Evolutionary conservation across 2,113 vertebrate species (phyloP).

Genomic region (Nibea coibor): DNA sequence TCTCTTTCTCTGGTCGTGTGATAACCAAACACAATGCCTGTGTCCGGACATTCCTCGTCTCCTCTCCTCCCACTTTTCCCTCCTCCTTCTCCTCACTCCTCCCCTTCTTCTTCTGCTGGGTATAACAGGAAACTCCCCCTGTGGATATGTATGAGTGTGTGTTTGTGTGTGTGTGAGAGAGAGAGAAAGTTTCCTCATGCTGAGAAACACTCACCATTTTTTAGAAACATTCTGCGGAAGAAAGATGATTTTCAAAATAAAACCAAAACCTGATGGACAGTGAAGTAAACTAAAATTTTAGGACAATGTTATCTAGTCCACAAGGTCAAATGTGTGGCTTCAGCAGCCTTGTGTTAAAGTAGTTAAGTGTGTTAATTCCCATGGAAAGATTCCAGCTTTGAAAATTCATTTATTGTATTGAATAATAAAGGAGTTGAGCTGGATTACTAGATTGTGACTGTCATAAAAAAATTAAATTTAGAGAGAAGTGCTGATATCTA

Average conservation of each 20-base stretch:
- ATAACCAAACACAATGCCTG: constrained; percentile 53
- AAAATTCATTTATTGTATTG: too few relatives aligned
- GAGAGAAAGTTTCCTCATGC: constrained; percentile 4
- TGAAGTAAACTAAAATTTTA: too few relatives aligned
- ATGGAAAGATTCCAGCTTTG: too few relatives aligned
- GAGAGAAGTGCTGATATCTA: too few relatives aligned
- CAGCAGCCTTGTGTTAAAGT: too few relatives aligned
- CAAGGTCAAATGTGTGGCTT: too few relatives aligned
- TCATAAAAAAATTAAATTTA: too few relatives aligned
- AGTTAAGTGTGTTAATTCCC: too few relatives aligned
- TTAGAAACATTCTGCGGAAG: neutral
- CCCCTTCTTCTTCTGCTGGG: constrained; percentile 30
- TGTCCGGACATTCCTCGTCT: constrained; percentile 61
- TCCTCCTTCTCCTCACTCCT: constrained; percentile 47
- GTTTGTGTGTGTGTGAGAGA: constrained; percentile 1
- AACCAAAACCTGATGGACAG: too few relatives aligned
- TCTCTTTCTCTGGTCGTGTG: constrained; percentile 5
- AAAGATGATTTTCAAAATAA: neutral
- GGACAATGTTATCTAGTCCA: too few relatives aligned
- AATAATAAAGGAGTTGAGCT: too few relatives aligned
- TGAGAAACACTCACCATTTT: neutral
- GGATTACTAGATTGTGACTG: too few relatives aligned
- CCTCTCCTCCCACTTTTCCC: constrained; percentile 56
- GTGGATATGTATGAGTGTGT: constrained; percentile 10
- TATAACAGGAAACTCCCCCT: constrained; percentile 59